phyloP scores from a whole-genome alignment of 2,888 invertebrate genomes.

The Mycalesis mineus region DNA sequence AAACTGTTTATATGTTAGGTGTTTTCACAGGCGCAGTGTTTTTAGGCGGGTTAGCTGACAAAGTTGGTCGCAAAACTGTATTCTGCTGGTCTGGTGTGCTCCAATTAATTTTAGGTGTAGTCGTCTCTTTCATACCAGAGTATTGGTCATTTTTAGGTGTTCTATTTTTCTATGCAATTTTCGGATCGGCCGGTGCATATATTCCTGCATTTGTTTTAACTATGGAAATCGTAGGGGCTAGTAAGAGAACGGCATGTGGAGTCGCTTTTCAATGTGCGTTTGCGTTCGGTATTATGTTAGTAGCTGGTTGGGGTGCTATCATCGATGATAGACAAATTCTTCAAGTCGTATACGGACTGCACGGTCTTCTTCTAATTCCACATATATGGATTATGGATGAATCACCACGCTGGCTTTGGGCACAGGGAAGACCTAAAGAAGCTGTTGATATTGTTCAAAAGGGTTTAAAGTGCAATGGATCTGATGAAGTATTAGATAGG shows the following conservation, averaged over 20 bases:
- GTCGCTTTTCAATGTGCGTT: slow-evolving; percentile 88
- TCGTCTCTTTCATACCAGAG: slow-evolving; percentile 87
- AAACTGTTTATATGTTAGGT: slow-evolving; percentile 89
- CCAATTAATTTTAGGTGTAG: slow-evolving; percentile 84
- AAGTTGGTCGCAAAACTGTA: slow-evolving; percentile 88
- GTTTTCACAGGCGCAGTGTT: slow-evolving; percentile 90
- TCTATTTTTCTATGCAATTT: slow-evolving; percentile 86
- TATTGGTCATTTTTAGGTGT: slow-evolving; percentile 84
- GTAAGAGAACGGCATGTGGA: slow-evolving; percentile 87
- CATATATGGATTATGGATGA: slow-evolving; percentile 95
- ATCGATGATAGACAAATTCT: slow-evolving; percentile 84
- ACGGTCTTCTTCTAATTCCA: slow-evolving; percentile 83
- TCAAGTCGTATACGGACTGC: slow-evolving; percentile 89
- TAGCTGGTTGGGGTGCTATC: slow-evolving; percentile 89
- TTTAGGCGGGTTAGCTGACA: slow-evolving; percentile 89
- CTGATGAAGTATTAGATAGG: slow-evolving; percentile 79
- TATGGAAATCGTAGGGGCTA: slow-evolving; percentile 91
- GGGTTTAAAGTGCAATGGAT: slow-evolving; percentile 86
- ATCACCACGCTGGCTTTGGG: slow-evolving; percentile 93
- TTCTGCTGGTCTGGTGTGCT: slow-evolving; percentile 88
- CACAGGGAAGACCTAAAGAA: slow-evolving; percentile 85
- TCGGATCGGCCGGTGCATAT: slow-evolving; percentile 89
- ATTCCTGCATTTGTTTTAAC: slow-evolving; percentile 83
- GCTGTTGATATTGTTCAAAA: slow-evolving; percentile 85
- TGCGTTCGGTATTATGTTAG: slow-evolving; percentile 88